Evolutionary conservation across 2,797 vertebrate genomes (phyloP).

Genomic region (Pangasius larnaudii): DNA sequence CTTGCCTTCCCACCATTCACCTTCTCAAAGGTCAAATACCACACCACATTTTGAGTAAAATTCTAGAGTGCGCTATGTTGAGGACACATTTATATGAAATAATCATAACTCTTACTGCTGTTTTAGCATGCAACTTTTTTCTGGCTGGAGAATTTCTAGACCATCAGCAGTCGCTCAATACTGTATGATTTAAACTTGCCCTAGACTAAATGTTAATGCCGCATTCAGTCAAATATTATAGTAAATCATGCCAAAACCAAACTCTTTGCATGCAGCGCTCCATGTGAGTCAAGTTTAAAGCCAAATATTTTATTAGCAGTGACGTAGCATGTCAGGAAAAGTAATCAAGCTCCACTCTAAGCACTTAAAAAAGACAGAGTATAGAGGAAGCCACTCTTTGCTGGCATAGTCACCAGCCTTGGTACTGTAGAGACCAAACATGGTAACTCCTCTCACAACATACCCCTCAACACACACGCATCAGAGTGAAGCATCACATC

Average conservation of each 20-base stretch:
- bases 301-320: constrained; percentile 61
- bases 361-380: constrained; percentile 49
- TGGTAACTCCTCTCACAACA: constrained; percentile 20
- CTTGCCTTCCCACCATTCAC: constrained; percentile 28
- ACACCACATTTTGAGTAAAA: background rate
- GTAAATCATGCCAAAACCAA: constrained; percentile 11
- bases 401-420: constrained; percentile 46
- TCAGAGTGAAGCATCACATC: background rate
- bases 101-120: background rate
- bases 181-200: constrained; percentile 4
- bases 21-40: constrained; percentile 18
- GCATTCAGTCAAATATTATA: constrained; percentile 23
- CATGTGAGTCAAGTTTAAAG: constrained; percentile 55
- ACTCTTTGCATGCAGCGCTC: constrained; percentile 21
- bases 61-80: background rate
- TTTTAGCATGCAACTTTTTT: background rate
- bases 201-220: background rate
- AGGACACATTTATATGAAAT: background rate
- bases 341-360: constrained; percentile 60
- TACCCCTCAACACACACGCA: background rate
- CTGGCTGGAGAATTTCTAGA: constrained; percentile 7
- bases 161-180: background rate
- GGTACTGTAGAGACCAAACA: constrained; percentile 34
- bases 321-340: constrained; percentile 69
- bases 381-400: constrained; percentile 58